phyloP scores from a whole-genome alignment of 2,113 vertebrate genomes.

The Pachyramphus minor region DNA sequence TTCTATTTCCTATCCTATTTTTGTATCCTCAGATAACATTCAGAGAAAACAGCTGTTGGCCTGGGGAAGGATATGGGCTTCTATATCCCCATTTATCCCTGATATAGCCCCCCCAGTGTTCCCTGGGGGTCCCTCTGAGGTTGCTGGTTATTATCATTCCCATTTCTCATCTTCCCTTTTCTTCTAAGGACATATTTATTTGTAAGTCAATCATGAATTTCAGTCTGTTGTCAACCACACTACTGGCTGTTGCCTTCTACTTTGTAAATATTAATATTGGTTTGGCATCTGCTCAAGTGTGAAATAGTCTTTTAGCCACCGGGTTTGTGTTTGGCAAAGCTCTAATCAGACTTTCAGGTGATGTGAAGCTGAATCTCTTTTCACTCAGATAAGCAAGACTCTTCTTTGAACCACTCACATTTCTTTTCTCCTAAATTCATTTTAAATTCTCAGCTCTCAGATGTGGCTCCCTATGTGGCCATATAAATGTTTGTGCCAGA shows the following conservation, averaged over 20 bases:
- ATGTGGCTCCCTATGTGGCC: not conserved
- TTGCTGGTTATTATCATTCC: not conserved
- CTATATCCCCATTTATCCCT: not conserved
- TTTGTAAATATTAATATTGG: slow-evolving; percentile 45
- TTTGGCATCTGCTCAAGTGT: slow-evolving; percentile 18
- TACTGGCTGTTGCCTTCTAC: slow-evolving; percentile 4
- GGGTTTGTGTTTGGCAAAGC: not conserved
- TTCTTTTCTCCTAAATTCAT: not conserved
- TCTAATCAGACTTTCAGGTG: not conserved
- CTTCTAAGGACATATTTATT: not conserved
- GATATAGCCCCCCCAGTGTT: not conserved
- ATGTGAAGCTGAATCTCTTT: not conserved
- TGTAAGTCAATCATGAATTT: not conserved
- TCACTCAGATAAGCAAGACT: not conserved
- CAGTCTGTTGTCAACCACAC: not conserved
- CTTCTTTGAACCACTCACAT: not conserved
- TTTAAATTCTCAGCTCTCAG: not conserved
- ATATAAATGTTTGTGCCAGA: not conserved
- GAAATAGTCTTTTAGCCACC: slow-evolving; percentile 32
- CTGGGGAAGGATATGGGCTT: not conserved
- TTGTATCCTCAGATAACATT: not conserved
- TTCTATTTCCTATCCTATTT: not conserved
- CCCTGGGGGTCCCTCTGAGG: not conserved
- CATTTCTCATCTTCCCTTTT: not conserved
- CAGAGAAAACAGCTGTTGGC: not conserved